phyloP scores from a whole-genome alignment of 2,888 invertebrate species.

The Coenonympha glycerion region DNA sequence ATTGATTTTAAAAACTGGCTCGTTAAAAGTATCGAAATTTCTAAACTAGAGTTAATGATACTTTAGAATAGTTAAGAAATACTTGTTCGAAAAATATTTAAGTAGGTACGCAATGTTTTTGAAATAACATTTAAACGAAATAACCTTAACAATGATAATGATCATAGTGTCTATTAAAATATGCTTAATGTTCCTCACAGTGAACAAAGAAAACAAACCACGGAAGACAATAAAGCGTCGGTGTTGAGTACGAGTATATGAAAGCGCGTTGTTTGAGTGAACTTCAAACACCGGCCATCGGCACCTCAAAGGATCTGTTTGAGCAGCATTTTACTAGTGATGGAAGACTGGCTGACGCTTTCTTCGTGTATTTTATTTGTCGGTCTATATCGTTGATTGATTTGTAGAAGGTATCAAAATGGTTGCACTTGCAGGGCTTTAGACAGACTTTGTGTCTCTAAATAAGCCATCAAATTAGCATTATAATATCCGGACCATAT shows the following conservation, averaged over 20 bases:
- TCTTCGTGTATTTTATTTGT: conserved; percentile 32
- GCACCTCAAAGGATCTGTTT: conserved; percentile 31
- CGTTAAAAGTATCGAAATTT: no score
- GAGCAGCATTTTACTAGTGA: conserved; percentile 14
- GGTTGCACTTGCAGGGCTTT: no score
- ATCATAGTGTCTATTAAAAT: not conserved
- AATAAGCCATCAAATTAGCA: no score
- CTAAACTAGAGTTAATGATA: no score
- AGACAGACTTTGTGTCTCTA: no score
- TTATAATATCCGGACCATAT: no score
- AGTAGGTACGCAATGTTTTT: no score
- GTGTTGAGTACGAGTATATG: conserved; percentile 62
- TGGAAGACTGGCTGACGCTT: conserved; percentile 37
- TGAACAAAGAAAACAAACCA: conserved; percentile 41
- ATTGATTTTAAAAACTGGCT: no score
- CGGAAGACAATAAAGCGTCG: conserved; percentile 58
- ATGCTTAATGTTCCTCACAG: not conserved
- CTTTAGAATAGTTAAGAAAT: no score
- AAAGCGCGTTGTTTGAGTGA: conserved; percentile 58
- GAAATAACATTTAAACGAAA: no score
- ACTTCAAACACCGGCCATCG: conserved; percentile 53
- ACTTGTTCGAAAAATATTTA: no score
- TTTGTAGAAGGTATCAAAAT: not conserved
- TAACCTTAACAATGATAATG: no score
- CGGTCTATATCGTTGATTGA: not conserved